A percentile compares a stretch with the other conserved stretches of the same genome.
Evolutionary conservation across 2,113 vertebrate genomes (phyloP).

Genomic region (Bolborhynchus lineola): DNA sequence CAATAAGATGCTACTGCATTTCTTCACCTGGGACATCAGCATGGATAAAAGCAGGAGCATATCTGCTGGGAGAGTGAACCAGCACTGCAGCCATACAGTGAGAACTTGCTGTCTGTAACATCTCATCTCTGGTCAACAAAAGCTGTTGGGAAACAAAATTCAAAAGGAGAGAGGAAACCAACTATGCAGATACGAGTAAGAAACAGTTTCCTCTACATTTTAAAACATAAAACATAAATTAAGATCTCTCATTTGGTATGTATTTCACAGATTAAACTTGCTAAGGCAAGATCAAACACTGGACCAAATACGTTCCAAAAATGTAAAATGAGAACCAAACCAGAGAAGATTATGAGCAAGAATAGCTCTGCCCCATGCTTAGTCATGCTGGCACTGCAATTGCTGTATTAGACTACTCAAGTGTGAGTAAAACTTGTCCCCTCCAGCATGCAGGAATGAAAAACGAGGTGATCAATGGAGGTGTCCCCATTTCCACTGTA

Average conservation of each 20-base stretch:
- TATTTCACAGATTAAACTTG: background rate
- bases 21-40: conserved; percentile 88
- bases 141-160: conserved; percentile 74
- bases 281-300: background rate
- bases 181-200: background rate
- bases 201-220: background rate
- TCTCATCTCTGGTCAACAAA: conserved; percentile 88
- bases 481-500: background rate
- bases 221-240: background rate
- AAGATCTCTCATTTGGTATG: background rate
- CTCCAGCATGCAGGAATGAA: background rate
- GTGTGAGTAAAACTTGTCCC: background rate
- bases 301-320: background rate
- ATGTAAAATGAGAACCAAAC: background rate
- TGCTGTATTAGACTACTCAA: background rate
- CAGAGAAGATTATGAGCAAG: background rate
- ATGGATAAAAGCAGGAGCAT: conserved; percentile 83
- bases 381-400: background rate
- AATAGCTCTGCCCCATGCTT: background rate
- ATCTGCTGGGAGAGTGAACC: conserved; percentile 83
- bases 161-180: background rate
- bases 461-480: background rate
- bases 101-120: conserved; percentile 84
- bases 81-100: conserved; percentile 86
- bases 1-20: background rate